Evolutionary conservation across 2,888 invertebrate genomes (phyloP).

Genomic region (Melanotus villosus): DNA sequence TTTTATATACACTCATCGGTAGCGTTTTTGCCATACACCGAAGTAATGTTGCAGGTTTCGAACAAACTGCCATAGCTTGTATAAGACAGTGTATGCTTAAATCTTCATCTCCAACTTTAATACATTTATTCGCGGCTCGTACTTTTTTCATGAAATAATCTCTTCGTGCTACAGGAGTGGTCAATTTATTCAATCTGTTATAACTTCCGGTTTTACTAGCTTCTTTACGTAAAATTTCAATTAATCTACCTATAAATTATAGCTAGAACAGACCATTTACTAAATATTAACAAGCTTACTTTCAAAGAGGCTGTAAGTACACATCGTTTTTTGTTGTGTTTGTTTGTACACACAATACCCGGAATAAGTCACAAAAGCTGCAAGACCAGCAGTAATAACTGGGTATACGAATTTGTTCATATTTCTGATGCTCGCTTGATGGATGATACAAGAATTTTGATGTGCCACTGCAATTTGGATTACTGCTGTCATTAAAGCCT

Average conservation of each 20-base stretch:
- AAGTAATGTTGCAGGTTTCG: slow-evolving; percentile 32
- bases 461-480: neutral
- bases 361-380: slow-evolving; percentile 40
- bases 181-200: slow-evolving; percentile 10
- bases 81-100: slow-evolving; percentile 28
- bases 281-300: slow-evolving; percentile 10
- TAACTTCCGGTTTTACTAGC: slow-evolving; percentile 22
- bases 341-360: slow-evolving; percentile 41
- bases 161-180: slow-evolving; percentile 17
- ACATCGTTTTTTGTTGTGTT: slow-evolving; percentile 15
- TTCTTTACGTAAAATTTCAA: slow-evolving; percentile 37
- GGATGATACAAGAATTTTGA: no score
- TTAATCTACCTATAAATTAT: slow-evolving; percentile 40
- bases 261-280: no score
- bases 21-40: slow-evolving; percentile 40
- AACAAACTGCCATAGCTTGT: slow-evolving; percentile 42
- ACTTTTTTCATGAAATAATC: slow-evolving; percentile 43
- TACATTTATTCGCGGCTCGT: slow-evolving; percentile 28
- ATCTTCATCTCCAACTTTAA: slow-evolving; percentile 26
- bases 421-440: neutral
- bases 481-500: neutral
- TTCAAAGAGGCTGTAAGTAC: slow-evolving; percentile 37
- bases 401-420: slow-evolving; percentile 35
- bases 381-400: slow-evolving; percentile 27
- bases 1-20: slow-evolving; percentile 27